Conservation (phyloP, 2,113 vertebrate genomes). For the Lethenteron camtschaticum region DNA sequence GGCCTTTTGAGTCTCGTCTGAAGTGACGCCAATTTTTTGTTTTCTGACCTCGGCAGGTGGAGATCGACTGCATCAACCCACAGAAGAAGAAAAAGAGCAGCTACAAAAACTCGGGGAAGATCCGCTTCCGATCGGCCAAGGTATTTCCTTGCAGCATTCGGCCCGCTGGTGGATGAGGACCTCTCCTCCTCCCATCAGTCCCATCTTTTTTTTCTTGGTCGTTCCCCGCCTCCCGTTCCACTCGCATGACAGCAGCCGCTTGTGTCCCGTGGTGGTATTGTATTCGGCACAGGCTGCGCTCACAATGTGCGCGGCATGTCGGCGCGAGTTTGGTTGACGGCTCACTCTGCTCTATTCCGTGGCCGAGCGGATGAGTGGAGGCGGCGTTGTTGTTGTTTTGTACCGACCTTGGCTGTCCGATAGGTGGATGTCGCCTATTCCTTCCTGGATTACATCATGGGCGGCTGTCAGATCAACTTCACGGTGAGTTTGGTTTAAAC, state of each 20-base stretch:
- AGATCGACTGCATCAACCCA: slow-evolving; percentile 60
- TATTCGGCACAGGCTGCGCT: background rate
- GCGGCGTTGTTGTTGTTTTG: too few species aligned
- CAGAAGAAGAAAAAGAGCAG: slow-evolving; percentile 76
- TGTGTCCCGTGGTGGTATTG: background rate
- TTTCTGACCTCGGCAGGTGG: slow-evolving; percentile 21
- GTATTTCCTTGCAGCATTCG: slow-evolving; percentile 18
- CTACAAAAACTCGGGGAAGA: slow-evolving; percentile 65
- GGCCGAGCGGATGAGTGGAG: too few species aligned
- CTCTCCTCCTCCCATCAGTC: background rate
- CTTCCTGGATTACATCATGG: slow-evolving; percentile 51
- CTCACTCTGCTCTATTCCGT: too few species aligned
- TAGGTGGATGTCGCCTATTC: slow-evolving; percentile 38
- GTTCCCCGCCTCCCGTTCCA: background rate
- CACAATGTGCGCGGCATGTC: too few species aligned
- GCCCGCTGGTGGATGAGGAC: background rate
- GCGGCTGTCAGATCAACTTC: slow-evolving; percentile 52
- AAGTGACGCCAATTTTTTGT: background rate
- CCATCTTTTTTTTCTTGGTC: background rate
- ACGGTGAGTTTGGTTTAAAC: slow-evolving; percentile 21
- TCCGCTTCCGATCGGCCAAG: slow-evolving; percentile 49
- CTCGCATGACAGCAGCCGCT: background rate
- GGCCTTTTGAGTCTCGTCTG: too few species aligned
- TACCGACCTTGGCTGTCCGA: too few species aligned
- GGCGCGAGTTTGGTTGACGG: too few species aligned